Evolutionary conservation across 2,888 invertebrate species (phyloP), one percentile per base, ranked within the genome.

Genomic region (Idaea biselata): DNA sequence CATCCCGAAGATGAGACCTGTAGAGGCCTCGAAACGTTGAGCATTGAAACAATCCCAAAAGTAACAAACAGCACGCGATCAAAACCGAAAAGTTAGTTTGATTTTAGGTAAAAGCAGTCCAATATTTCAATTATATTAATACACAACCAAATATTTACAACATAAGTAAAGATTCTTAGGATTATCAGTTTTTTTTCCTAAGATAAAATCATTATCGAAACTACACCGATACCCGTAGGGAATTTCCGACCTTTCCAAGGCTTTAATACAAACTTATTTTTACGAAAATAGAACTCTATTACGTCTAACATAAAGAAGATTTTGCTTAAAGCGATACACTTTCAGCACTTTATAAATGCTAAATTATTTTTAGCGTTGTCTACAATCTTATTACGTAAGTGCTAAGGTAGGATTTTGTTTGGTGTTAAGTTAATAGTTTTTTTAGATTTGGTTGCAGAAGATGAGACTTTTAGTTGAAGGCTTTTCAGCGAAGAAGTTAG

Each of bases 191-290:
- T 44, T 44, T 44, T 11, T 44, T 44, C 44, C 11, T 8, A 58
- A 55, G 56, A 58, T 59, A 60, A 65, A 66, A 64, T 66, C 63
- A 68, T 67, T 67, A 68, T 63, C 57, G 57, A 57, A 58, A 53
- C 55, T 62, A 54, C 63, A 58, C 53, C 60, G 57, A 56, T 60
- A 60, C 59, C 63, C 61, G 58, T 17, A 53, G 67, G 58, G 64
- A 68, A 61, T 64, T 58, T 8, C 17, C 58, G 62, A 62, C 60
- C 61, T 58, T 55, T 18, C 4, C 16, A 55, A 16, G 18, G 54
- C 54, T 61, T 25, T 17, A 1, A 25, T 25, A 25, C 25, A 25
- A 53, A 62, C 56, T 56, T 33, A 16, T 14, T 55, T 44, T 44
- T 11, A 11, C 18, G n/a, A 60, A 16, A 4, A 58, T 60, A 62